Evolutionary conservation across 1,140 invertebrate genomes (phyloP).

Genomic region (Drosophila parvula): DNA sequence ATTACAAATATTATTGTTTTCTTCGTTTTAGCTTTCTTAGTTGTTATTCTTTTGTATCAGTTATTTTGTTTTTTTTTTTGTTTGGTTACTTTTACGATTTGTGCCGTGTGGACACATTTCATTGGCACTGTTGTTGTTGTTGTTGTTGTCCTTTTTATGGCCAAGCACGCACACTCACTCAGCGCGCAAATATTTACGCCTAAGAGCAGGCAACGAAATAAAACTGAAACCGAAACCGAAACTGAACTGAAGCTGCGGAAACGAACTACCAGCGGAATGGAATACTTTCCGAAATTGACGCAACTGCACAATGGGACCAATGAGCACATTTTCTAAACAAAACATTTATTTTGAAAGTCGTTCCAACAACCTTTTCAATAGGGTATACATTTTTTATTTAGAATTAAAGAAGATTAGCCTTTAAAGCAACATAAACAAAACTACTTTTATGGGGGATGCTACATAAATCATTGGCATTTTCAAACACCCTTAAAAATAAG

Average conservation of each 20-base stretch:
- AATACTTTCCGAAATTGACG: constrained; percentile 21
- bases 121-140: constrained; percentile 31
- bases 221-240: constrained; percentile 10
- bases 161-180: constrained; percentile 22
- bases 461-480: no score
- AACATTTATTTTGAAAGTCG: neutral
- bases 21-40: neutral
- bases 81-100: constrained; percentile 36
- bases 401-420: no score
- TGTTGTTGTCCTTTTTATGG: constrained; percentile 50
- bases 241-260: constrained; percentile 15
- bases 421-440: no score
- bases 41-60: neutral
- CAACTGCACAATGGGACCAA: constrained; percentile 12
- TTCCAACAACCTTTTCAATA: no score
- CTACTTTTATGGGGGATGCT: no score
- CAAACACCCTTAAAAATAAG: no score
- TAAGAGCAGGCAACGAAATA: constrained; percentile 61
- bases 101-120: constrained; percentile 37
- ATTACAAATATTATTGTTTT: no score
- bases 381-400: no score
- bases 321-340: neutral
- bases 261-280: constrained; percentile 11
- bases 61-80: constrained; percentile 24
- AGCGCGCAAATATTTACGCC: constrained; percentile 66